These are phyloP conservation scores for Dugesia japonica DNA, from an alignment of 2,888 invertebrate species.

Conservation along the genomic window DNA sequence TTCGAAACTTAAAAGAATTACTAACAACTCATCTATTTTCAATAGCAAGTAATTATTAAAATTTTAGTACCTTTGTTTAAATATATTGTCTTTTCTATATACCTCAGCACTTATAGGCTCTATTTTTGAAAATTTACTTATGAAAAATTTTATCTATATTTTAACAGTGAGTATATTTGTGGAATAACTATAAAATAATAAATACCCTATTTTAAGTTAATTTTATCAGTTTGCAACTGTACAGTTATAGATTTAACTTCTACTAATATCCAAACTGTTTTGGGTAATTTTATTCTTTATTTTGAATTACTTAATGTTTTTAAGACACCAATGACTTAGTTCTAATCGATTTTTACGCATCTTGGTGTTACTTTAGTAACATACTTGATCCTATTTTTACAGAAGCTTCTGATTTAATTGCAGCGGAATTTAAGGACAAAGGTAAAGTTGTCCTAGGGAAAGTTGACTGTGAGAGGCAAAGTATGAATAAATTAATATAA, in stretches of 20 bases:
- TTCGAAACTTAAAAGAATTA: not conserved
- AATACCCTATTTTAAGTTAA: not conserved
- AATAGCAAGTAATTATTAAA: not conserved
- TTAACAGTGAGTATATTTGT: not conserved
- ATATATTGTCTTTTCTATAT: not conserved
- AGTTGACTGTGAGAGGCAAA: constrained; percentile 87
- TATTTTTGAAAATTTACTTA: not conserved
- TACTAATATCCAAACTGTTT: not conserved
- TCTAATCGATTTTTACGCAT: constrained; percentile 91
- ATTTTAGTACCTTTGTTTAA: not conserved
- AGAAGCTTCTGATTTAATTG: constrained; percentile 56
- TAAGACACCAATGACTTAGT: not conserved
- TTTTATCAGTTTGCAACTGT: not conserved
- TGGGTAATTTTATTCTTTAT: not conserved
- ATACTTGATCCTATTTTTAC: constrained; percentile 86
- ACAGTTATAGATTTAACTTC: not conserved
- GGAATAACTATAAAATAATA: not conserved
- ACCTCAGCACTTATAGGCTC: not conserved
- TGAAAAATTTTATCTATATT: not conserved
- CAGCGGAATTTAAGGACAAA: constrained; percentile 40
- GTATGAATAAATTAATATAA: constrained; percentile 45
- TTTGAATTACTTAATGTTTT: not conserved
- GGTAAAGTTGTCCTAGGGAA: constrained; percentile 81
- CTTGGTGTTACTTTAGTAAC: constrained; percentile 98
- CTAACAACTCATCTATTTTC: not conserved